Conservation (phyloP, 2,888 invertebrate genomes). For the Euplagia quadripunctaria region DNA sequence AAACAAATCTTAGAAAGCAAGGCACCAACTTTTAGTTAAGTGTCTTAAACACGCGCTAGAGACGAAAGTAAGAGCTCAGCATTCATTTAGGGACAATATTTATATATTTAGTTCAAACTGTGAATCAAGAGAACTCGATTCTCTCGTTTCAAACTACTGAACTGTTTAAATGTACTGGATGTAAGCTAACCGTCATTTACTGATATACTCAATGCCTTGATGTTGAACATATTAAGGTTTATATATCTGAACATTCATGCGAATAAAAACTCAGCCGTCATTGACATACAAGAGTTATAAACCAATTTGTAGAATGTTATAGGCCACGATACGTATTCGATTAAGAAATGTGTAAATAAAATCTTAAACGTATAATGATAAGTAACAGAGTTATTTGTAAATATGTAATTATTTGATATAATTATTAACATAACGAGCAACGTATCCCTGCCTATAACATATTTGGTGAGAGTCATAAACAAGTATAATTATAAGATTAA, state of each 20-base stretch:
- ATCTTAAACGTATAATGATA: slow-evolving; percentile 19
- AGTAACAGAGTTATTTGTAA: slow-evolving; percentile 24
- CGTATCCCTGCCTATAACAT: slow-evolving; percentile 45
- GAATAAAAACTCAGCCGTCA: slow-evolving; percentile 16
- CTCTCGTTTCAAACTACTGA: neutral
- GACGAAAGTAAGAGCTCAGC: slow-evolving; percentile 34
- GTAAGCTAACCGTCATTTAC: neutral
- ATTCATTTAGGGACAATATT: slow-evolving; percentile 20
- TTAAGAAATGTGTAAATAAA: slow-evolving; percentile 21
- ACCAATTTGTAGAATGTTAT: slow-evolving; percentile 38
- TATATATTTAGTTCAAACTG: slow-evolving; percentile 2
- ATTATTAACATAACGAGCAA: slow-evolving; percentile 23
- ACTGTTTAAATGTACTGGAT: neutral
- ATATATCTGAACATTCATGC: neutral
- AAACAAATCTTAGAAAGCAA: slow-evolving; percentile 52
- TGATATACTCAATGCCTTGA: neutral
- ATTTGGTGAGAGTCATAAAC: slow-evolving; percentile 38
- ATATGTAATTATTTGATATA: slow-evolving; percentile 23
- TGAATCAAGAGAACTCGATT: slow-evolving; percentile 4
- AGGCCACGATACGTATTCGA: slow-evolving; percentile 38
- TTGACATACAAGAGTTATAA: slow-evolving; percentile 27
- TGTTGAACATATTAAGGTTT: neutral
- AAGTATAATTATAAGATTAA: slow-evolving; percentile 35
- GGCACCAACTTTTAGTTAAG: slow-evolving; percentile 59
- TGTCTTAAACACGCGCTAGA: slow-evolving; percentile 43